Evolutionary conservation across 2,113 vertebrate species (phyloP).

Genomic region (Clarias batrachus): DNA sequence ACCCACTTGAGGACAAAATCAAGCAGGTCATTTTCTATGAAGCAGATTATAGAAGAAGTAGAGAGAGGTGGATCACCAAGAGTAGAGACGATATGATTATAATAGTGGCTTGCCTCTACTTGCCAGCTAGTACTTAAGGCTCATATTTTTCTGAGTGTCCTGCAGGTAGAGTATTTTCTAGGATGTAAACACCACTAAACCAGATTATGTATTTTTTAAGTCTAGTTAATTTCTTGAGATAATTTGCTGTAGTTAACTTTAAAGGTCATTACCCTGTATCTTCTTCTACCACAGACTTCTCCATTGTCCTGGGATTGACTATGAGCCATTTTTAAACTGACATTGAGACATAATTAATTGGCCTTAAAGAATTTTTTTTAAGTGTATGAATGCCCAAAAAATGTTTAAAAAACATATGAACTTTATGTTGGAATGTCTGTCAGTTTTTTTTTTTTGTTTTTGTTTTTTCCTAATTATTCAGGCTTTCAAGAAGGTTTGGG

Average conservation of each 20-base stretch:
- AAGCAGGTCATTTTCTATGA: constrained; percentile 9
- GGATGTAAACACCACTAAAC: constrained; percentile 17
- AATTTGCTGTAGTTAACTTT: constrained; percentile 26
- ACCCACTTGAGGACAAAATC: not conserved
- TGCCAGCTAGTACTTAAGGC: not conserved
- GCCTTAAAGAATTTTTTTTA: constrained; percentile 46
- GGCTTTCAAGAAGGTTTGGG: constrained; percentile 6
- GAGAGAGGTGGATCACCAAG: not conserved
- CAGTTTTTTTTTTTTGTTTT: not conserved
- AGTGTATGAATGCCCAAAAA: constrained; percentile 1
- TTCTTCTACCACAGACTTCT: constrained; percentile 16
- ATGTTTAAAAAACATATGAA: constrained; percentile 1
- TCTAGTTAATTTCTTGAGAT: constrained; percentile 15
- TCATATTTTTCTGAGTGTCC: not conserved
- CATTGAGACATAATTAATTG: constrained; percentile 34
- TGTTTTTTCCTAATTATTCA: constrained; percentile 25
- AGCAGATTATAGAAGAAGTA: not conserved
- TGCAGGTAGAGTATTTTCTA: constrained; percentile 8
- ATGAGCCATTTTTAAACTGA: constrained; percentile 46
- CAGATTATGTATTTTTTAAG: constrained; percentile 27
- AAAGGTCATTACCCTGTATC: not conserved
- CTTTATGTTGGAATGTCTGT: not conserved
- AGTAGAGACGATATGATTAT: constrained; percentile 9
- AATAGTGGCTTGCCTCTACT: constrained; percentile 1
- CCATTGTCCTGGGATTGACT: constrained; percentile 25